Conservation (phyloP, 37 sponge, comb jelly and placozoan genomes). For the Beroe forskalii region DNA sequence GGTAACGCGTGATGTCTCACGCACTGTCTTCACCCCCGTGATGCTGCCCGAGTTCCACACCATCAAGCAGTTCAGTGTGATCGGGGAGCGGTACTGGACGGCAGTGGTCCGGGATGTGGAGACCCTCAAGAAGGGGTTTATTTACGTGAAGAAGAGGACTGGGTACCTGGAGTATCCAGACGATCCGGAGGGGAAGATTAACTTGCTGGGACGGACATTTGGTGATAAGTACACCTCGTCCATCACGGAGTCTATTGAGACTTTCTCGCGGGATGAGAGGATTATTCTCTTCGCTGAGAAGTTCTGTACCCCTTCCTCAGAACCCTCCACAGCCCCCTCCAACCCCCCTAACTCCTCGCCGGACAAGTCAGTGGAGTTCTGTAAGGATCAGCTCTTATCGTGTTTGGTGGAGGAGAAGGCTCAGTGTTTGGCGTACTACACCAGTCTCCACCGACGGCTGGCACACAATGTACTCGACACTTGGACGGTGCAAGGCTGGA, state of each 20-base stretch:
- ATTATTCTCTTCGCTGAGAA: constrained; percentile 13
- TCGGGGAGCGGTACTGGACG: constrained; percentile 72
- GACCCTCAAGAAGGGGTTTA: constrained; percentile 1
- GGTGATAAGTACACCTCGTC: constrained; percentile 12
- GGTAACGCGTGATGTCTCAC: background rate
- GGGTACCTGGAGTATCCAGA: constrained; percentile 27
- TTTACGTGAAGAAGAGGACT: constrained; percentile 41
- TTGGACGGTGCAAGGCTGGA: background rate
- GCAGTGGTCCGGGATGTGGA: constrained; percentile 65
- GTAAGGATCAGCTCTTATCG: background rate
- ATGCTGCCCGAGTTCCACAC: constrained; percentile 53
- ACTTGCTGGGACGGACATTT: constrained; percentile 27
- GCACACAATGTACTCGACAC: background rate
- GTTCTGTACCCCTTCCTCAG: background rate
- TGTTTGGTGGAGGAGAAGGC: constrained; percentile 15
- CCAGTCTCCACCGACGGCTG: background rate
- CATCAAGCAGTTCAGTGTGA: constrained; percentile 69
- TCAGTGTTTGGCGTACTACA: constrained; percentile 44
- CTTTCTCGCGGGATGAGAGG: constrained; percentile 33
- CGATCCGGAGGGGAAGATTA: constrained; percentile 59
- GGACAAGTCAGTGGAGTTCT: background rate
- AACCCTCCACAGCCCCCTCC: background rate
- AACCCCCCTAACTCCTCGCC: too few species aligned
- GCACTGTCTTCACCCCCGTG: constrained; percentile 53
- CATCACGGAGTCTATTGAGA: background rate